Percentiles rank a stretch among this genome's conserved stretches.
Evolutionary conservation across 2,113 vertebrate species (phyloP).

Genomic region (Gnathonemus echidnorhynchus): DNA sequence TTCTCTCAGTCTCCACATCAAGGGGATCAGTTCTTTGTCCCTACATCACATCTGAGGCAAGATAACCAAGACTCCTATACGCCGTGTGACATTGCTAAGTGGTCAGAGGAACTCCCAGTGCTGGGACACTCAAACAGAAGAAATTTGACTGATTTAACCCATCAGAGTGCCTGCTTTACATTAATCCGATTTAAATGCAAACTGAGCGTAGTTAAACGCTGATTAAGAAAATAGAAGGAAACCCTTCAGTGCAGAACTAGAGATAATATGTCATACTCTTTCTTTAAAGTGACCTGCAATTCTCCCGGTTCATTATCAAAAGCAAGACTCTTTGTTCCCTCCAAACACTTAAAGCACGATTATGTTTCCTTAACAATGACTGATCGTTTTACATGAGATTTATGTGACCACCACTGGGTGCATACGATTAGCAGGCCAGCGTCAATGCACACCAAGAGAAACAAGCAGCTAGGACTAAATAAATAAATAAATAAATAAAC

Average conservation of each 20-base stretch:
- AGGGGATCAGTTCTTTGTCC: not conserved
- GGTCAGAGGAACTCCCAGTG: not conserved
- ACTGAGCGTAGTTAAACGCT: not conserved
- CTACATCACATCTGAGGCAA: not conserved
- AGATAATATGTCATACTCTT: too few species aligned
- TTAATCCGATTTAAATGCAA: not conserved
- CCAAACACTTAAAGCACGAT: not conserved
- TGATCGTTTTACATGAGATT: not conserved
- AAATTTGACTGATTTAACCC: not conserved
- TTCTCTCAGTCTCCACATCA: not conserved
- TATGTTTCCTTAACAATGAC: not conserved
- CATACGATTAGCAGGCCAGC: not conserved
- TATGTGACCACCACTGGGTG: slow-evolving; percentile 16
- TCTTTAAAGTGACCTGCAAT: not conserved
- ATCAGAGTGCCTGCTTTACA: not conserved
- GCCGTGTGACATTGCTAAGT: not conserved
- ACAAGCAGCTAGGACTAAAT: not conserved
- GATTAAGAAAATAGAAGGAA: slow-evolving; percentile 1
- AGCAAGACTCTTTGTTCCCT: not conserved
- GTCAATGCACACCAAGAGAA: slow-evolving; percentile 14
- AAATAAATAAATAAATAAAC: slow-evolving; percentile 14
- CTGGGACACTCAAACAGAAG: not conserved
- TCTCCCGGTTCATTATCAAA: not conserved
- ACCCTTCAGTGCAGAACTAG: not conserved
- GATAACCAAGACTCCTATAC: not conserved